Evolutionary conservation across 35 echinoderm and acorn worm genomes (phyloP), one percentile per base, ranked within the genome.

Genomic region (Anneissia japonica): DNA sequence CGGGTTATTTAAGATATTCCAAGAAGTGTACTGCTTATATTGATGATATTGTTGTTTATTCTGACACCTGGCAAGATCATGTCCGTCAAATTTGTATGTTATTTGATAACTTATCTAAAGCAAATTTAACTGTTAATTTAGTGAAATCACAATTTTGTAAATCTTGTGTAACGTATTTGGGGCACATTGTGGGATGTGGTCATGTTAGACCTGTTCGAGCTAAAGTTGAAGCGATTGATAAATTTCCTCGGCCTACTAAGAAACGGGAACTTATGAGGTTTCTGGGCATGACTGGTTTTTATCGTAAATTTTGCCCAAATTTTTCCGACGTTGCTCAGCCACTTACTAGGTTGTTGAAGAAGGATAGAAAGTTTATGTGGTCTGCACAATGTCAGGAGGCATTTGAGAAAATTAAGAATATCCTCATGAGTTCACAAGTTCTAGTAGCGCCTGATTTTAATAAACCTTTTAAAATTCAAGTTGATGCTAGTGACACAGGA

Each of bases 281-380:
- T 81, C 77, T 93, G 31, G 92, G 92, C 36, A 93, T 93, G 91
- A 35, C 85, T 29, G 87, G 87, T 7, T 93, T 81, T 39, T 93
- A 93, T 46, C 87, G 87, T 12, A 90, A 84, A 81, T 90, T 81
- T 38, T 88, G 86, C 38, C 72, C 81, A 16, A 93, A 93, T 90
- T 93, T 90, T 79, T 19, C 79, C n/a, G n/a, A n/a, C n/a, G n/a
- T n/a, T n/a, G n/a, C n/a, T n/a, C n/a, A n/a, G 29, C 86, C 91
- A 31, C 75, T 90, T 43, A 93, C 88, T 31, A 90, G 74, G 29
- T 56, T 93, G 4, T 36, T 93, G 19, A 80, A 40, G 11, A 93
- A 86, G 74, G 39, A 81, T n/a, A 37, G 37, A 0, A 86, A 93
- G 46, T 90, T 85, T 84, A 12, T 74, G 0, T 93, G 87, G 80